A percentile compares a stretch with the other conserved stretches of the same genome.
Evolutionary conservation across 2,888 invertebrate species (phyloP).

Genomic region (Eristalis tenax): DNA sequence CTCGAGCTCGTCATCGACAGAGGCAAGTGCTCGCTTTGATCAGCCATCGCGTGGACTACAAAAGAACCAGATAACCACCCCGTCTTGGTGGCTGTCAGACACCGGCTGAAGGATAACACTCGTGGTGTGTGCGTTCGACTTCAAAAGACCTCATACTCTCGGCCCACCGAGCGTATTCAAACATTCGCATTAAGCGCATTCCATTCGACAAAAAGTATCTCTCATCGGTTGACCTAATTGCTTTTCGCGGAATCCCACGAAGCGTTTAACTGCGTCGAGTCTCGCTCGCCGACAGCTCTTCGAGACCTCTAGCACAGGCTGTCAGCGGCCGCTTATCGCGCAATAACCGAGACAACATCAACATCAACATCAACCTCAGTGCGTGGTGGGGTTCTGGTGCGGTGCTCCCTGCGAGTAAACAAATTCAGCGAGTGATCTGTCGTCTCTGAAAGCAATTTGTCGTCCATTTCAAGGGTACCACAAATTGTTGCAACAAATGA

Average conservation of each 20-base stretch:
- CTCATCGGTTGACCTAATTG: slow-evolving; percentile 67
- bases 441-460: slow-evolving; percentile 56
- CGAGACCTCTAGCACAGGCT: slow-evolving; percentile 37
- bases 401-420: slow-evolving; percentile 31
- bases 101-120: neutral
- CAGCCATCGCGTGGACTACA: neutral
- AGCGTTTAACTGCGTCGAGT: slow-evolving; percentile 35
- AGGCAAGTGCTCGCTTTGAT: neutral
- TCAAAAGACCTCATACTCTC: neutral
- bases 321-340: slow-evolving; percentile 63
- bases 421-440: slow-evolving; percentile 54
- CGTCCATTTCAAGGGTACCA: slow-evolving; percentile 61
- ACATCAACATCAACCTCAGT: slow-evolving; percentile 23
- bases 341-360: slow-evolving; percentile 48
- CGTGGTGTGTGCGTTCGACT: neutral
- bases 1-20: neutral
- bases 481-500: slow-evolving; percentile 68
- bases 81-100: neutral
- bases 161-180: neutral
- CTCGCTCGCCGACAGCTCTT: slow-evolving; percentile 1
- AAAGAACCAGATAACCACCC: neutral
- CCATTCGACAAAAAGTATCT: slow-evolving; percentile 52
- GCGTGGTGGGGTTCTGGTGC: neutral
- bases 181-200: neutral
- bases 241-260: slow-evolving; percentile 53